These are phyloP conservation scores for Phocoena sinus DNA, from an alignment of 2,113 vertebrate genomes.

Conservation along the genomic window DNA sequence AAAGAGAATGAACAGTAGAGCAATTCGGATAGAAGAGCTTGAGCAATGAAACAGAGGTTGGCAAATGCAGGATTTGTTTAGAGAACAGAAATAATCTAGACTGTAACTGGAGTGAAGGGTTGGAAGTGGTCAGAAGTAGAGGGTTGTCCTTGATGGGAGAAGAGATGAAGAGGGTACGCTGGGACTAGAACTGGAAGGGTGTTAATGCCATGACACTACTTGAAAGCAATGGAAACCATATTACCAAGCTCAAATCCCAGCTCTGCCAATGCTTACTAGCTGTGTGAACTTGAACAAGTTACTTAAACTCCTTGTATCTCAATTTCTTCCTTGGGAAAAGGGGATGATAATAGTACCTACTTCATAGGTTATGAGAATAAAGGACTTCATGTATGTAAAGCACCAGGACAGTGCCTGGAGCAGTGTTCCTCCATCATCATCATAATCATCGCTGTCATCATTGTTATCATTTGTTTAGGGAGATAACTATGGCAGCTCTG, in stretches of 20 bases:
- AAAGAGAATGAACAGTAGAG: not conserved
- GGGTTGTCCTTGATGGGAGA: not conserved
- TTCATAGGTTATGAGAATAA: not conserved
- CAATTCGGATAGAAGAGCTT: not conserved
- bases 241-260: not conserved
- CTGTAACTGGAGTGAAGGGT: not conserved
- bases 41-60: not conserved
- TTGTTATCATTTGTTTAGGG: not conserved
- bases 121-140: not conserved
- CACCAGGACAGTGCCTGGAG: not conserved
- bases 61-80: not conserved
- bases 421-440: not conserved
- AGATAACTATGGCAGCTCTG: not conserved
- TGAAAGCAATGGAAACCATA: not conserved
- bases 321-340: not conserved
- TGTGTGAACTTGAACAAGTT: not conserved
- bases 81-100: not conserved
- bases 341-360: not conserved
- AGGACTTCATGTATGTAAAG: not conserved
- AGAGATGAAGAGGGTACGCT: not conserved
- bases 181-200: not conserved
- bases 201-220: not conserved
- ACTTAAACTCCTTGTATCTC: not conserved
- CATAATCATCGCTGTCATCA: accelerated
- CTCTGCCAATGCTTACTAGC: not conserved